phyloP scores from a whole-genome alignment of 2,113 vertebrate species.

The Poeciliopsis prolifica region DNA sequence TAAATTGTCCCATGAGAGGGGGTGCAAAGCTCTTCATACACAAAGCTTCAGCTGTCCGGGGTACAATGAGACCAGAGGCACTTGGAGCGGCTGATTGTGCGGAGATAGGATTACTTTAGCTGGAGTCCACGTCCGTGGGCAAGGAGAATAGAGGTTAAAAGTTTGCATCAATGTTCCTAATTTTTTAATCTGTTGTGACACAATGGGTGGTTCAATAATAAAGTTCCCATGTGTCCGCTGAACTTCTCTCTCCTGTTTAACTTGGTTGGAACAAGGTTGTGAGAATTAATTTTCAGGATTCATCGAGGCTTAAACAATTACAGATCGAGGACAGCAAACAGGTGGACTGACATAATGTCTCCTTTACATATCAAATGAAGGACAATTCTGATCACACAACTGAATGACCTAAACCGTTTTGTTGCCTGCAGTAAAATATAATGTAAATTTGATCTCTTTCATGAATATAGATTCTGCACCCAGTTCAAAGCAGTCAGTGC shows the following conservation, averaged over 20 bases:
- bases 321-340: slow-evolving; percentile 43
- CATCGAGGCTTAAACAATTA: slow-evolving; percentile 59
- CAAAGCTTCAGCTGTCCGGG: slow-evolving; percentile 60
- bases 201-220: slow-evolving; percentile 27
- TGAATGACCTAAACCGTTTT: slow-evolving; percentile 8
- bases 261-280: slow-evolving; percentile 32
- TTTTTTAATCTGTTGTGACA: slow-evolving; percentile 60
- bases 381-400: slow-evolving; percentile 46
- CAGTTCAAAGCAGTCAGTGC: not conserved
- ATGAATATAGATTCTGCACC: not conserved
- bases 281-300: slow-evolving; percentile 48
- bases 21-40: slow-evolving; percentile 2
- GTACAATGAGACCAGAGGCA: slow-evolving; percentile 35
- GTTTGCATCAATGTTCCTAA: slow-evolving; percentile 40
- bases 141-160: slow-evolving; percentile 45
- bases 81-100: slow-evolving; percentile 37
- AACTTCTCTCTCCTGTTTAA: not conserved
- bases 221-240: not conserved
- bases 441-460: not conserved
- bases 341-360: slow-evolving; percentile 47
- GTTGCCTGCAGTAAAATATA: slow-evolving; percentile 1
- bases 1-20: slow-evolving; percentile 26
- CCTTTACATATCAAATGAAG: slow-evolving; percentile 44
- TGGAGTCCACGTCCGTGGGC: slow-evolving; percentile 42
- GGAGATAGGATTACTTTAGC: slow-evolving; percentile 62